Evolutionary conservation across 1,140 invertebrate genomes (phyloP).

Genomic region (Pseudomyrmex flavicornis): DNA sequence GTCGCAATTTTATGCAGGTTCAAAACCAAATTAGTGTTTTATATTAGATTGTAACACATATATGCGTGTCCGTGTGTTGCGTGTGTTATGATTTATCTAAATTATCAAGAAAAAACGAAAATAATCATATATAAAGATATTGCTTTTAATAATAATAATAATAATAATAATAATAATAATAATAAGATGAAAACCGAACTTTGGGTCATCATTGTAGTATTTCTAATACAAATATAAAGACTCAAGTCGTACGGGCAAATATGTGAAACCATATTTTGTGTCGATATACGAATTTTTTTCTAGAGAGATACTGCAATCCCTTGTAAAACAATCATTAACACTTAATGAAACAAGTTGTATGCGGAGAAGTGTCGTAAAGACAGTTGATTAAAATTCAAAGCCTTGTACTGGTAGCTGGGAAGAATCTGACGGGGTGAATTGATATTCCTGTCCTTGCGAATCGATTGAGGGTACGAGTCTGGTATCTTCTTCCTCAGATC

Average conservation of each 20-base stretch:
- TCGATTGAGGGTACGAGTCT: conserved; percentile 92
- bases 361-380: conserved; percentile 33
- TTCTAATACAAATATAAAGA: conserved; percentile 61
- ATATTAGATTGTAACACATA: conserved; percentile 17
- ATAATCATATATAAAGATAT: conserved; percentile 56
- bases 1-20: conserved; percentile 65
- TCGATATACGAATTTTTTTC: conserved; percentile 54
- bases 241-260: conserved; percentile 48
- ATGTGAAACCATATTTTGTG: conserved; percentile 50
- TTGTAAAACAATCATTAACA: conserved; percentile 59
- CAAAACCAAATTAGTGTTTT: conserved; percentile 14
- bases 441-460: conserved; percentile 91
- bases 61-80: too few species aligned
- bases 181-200: conserved; percentile 36
- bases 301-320: conserved; percentile 39
- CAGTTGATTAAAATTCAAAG: conserved; percentile 90
- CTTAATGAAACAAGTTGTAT: conserved; percentile 66
- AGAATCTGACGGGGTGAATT: conserved; percentile 90
- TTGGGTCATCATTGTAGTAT: conserved; percentile 41
- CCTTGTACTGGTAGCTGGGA: conserved; percentile 89
- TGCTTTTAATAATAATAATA: conserved; percentile 72
- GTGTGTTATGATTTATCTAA: conserved; percentile 21
- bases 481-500: conserved; percentile 95
- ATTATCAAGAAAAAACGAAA: conserved; percentile 50
- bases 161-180: conserved; percentile 69